Base-by-base conservation (phyloP, 2,797 vertebrate species). In the Premnoplex brunnescens region DNA sequence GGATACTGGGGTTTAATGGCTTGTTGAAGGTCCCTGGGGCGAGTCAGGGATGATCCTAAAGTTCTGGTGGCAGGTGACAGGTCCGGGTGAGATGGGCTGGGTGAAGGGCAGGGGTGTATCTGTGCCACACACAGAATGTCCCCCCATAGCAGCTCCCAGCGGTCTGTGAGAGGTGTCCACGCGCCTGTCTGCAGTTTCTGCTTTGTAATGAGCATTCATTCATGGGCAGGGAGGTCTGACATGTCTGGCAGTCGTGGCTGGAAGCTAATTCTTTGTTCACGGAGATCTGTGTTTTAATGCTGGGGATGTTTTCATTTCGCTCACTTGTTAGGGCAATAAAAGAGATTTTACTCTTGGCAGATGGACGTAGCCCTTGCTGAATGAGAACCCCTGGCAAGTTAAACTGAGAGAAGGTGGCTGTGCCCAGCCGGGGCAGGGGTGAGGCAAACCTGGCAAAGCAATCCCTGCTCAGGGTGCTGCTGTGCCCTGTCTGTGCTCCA, bases 311-410 rank as follows among this genome's bases (percentile, higher is more conserved):
- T 95, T 87, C 72, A 24, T 93, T 96, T 94, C 83, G 8, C 64
- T 88, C 41, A 34, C 36, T 93, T 39, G 0, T 89, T 91, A 75
- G 76, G 81, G 94, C 92, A 94, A 48, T 97, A 88, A 88, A 88
- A 92, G 91, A 49, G 81, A 41, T 51, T 37, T 59, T 89, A 10
- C 37, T 95, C 52, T 84, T 96, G 96, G 96, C 95, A 94, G 85
- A 87, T 1, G 0, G 60, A 77, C 2, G 0, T 30, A 79, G 78
- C 72, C 66, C 56, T 83, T 36, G 46, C 93, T 4, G 36, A 69
- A 72, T 17, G 59, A 94, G 82, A 72, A 56, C 75, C 82, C 69
- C 49, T 67, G 83, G 88, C 83, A 63, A 32, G 66, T 82, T 89
- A 39, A 80, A 60, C 77, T 46, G 85, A 43, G 79, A 23, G 58